These are phyloP conservation scores for Eilema caniola DNA, from an alignment of 2,888 invertebrate genomes.

Conservation along the genomic window DNA sequence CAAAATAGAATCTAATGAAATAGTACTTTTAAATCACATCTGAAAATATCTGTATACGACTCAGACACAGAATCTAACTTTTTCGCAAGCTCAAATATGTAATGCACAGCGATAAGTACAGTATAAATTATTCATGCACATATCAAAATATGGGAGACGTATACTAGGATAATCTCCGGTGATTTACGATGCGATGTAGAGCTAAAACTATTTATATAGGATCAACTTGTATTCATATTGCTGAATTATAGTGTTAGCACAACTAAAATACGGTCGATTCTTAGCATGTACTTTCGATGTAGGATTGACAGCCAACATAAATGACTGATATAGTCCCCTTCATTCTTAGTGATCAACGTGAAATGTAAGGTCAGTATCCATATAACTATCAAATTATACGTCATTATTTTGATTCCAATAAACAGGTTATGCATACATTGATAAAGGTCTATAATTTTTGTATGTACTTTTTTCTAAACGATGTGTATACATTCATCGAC, in stretches of 20 bases:
- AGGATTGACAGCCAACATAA: not conserved
- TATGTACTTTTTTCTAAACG: too few relatives aligned
- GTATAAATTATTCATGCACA: constrained; percentile 79
- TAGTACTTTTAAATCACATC: not conserved
- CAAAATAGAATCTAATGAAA: not conserved
- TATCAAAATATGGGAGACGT: constrained; percentile 74
- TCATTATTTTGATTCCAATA: too few relatives aligned
- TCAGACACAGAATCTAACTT: constrained; percentile 18
- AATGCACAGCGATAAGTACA: constrained; percentile 61
- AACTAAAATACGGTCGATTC: not conserved
- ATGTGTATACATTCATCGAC: too few relatives aligned
- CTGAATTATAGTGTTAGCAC: constrained; percentile 13
- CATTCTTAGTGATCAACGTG: not conserved
- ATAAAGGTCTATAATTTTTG: too few relatives aligned
- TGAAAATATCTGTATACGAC: constrained; percentile 5
- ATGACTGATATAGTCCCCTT: not conserved
- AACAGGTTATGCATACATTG: too few relatives aligned
- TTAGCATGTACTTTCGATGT: not conserved
- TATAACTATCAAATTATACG: too few relatives aligned
- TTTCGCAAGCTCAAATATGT: constrained; percentile 50
- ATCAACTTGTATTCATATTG: constrained; percentile 66
- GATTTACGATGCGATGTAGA: constrained; percentile 75
- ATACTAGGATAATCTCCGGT: constrained; percentile 79
- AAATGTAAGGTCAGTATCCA: too few relatives aligned
- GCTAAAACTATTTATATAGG: constrained; percentile 24